phyloP scores from a whole-genome alignment of 2,113 vertebrate genomes.

The Pelusios castaneus region DNA sequence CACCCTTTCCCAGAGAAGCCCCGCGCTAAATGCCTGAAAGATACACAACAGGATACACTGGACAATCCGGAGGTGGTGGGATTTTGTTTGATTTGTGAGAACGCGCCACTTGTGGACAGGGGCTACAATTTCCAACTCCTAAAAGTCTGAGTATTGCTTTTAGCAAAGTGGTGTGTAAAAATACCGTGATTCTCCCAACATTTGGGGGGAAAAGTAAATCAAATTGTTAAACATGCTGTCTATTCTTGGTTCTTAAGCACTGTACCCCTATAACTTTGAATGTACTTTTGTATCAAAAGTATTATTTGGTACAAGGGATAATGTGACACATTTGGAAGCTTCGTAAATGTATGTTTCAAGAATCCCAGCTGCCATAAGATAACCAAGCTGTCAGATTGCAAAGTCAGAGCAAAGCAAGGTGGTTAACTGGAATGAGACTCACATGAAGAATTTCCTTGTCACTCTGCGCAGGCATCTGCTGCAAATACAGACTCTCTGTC shows the following conservation, averaged over 20 bases:
- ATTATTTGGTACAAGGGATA: conserved; percentile 55
- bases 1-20: neutral
- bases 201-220: conserved; percentile 23
- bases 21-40: neutral
- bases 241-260: conserved; percentile 30
- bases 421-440: conserved; percentile 70
- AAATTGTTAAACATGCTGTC: conserved; percentile 6
- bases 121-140: too few species aligned
- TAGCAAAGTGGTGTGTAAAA: neutral
- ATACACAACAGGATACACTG: neutral
- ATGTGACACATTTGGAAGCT: conserved; percentile 51
- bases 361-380: conserved; percentile 69
- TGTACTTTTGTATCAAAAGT: conserved; percentile 40
- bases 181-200: neutral
- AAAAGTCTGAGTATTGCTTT: neutral
- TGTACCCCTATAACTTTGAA: conserved; percentile 44
- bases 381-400: conserved; percentile 68
- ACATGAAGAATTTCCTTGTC: conserved; percentile 81
- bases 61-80: neutral
- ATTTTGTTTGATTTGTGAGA: neutral
- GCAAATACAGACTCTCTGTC: conserved; percentile 73
- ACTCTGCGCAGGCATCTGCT: conserved; percentile 81
- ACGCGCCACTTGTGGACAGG: neutral
- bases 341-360: conserved; percentile 67
- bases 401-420: conserved; percentile 55